Evolutionary conservation across 2,888 invertebrate genomes (phyloP), one percentile per base, ranked within the genome.

Genomic region (Diadegma fenestrale): DNA sequence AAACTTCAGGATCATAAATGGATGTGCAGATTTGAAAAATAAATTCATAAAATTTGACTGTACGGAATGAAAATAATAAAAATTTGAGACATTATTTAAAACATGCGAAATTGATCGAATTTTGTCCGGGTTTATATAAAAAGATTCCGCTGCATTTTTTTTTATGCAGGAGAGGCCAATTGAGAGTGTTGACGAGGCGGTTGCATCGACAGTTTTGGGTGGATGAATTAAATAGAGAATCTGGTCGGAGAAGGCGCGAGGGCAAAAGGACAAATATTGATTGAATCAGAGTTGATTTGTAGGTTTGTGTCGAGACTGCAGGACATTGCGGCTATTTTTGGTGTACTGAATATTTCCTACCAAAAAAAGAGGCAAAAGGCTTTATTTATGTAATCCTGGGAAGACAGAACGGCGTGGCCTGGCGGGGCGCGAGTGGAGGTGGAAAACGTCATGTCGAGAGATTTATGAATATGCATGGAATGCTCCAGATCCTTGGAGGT

Each of bases 381-480:
- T 66, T 26, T 54, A 64, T 79, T 51, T 61, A 45, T 54, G 45
- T 41, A 41, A 45, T 30, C 6, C 48, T 10, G n/a, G n/a, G 48
- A 63, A 61, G 66, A 51, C 81, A 87, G 86, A 86, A 84, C 86
- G 80, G 69, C n/a, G n/a, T 33, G 61, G 61, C 48, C 12, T 30
- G 17, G 48, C 14, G 22, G 30, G 12, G 51, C 33, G 45, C 48
- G 6, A 73, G n/a, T n/a, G 68, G 58, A 30, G 37, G 45, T 14
- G 64, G 48, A 63, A 72, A 37, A 66, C 30, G 77, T 80, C 75
- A 63, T 71, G 75, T 71, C 58, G 68, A 26, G 75, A 64, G 77
- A 72, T 51, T 81, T 85, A 90, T 89, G 84, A 90, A 90, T 89
- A 90, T 88, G 86, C 85, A 89, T 85, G 58, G 17, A 37, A 45